These are phyloP conservation scores for Leuctra nigra DNA, from an alignment of 2,888 invertebrate species.

Conservation along the genomic window DNA sequence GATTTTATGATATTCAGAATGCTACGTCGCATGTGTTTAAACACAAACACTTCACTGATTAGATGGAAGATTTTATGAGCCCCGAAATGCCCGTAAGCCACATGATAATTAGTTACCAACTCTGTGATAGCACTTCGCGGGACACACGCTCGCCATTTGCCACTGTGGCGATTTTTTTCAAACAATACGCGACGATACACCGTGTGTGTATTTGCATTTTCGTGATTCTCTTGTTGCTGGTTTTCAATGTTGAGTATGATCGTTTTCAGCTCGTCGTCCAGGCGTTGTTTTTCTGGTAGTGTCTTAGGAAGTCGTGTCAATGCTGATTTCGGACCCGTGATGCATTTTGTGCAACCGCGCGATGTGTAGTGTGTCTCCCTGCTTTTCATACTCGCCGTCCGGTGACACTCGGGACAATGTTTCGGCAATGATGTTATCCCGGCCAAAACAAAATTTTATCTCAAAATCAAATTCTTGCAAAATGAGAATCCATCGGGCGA, in stretches of 20 bases:
- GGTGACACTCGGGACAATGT: neutral
- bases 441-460: neutral
- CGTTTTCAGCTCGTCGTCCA: neutral
- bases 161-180: too few relatives aligned
- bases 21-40: neutral
- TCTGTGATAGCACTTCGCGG: too few relatives aligned
- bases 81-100: neutral
- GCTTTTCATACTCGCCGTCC: too few relatives aligned
- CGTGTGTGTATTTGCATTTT: too few relatives aligned
- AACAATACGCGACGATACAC: neutral
- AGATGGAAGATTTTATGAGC: neutral
- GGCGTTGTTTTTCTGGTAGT: neutral
- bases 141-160: too few relatives aligned
- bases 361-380: neutral
- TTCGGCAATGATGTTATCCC: neutral
- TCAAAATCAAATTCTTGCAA: constrained; percentile 5
- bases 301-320: neutral
- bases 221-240: too few relatives aligned
- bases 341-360: neutral
- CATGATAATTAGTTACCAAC: neutral
- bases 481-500: neutral
- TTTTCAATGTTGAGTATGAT: neutral
- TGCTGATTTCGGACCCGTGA: neutral
- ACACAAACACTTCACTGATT: neutral
- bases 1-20: neutral